phyloP scores from a whole-genome alignment of 2,113 vertebrate species.

The Gymnobelideus leadbeateri region DNA sequence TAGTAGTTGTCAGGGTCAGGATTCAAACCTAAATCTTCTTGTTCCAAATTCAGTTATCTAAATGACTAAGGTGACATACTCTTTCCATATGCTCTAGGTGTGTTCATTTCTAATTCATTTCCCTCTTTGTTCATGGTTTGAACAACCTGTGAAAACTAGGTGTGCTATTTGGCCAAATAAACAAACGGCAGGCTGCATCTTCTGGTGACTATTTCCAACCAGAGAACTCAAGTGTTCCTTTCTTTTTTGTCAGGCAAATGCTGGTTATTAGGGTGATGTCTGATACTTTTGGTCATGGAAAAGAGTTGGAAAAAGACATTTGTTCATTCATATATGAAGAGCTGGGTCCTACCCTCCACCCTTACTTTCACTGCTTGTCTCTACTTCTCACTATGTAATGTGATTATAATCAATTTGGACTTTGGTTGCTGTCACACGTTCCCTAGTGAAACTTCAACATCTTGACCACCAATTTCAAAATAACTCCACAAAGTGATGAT shows the following conservation, averaged over 20 bases:
- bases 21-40: background rate
- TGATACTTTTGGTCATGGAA: background rate
- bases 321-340: background rate
- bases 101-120: background rate
- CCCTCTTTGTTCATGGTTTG: background rate
- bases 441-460: slow-evolving; percentile 61
- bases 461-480: slow-evolving; percentile 81
- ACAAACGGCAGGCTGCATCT: background rate
- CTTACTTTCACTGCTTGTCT: background rate
- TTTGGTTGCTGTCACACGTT: slow-evolving; percentile 63
- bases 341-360: background rate
- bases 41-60: slow-evolving; percentile 6
- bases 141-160: background rate
- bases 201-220: slow-evolving; percentile 18
- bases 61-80: background rate
- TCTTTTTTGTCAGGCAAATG: background rate
- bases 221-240: slow-evolving; percentile 1
- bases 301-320: background rate
- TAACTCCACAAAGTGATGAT: slow-evolving; percentile 80
- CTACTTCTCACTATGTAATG: slow-evolving; percentile 56
- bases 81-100: background rate
- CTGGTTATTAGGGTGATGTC: background rate
- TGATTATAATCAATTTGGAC: slow-evolving; percentile 73
- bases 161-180: background rate
- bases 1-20: background rate